Percentiles rank a stretch among this genome's conserved stretches.
Conservation (phyloP, 2,797 vertebrate species). For the Pachyuromys duprasi region DNA sequence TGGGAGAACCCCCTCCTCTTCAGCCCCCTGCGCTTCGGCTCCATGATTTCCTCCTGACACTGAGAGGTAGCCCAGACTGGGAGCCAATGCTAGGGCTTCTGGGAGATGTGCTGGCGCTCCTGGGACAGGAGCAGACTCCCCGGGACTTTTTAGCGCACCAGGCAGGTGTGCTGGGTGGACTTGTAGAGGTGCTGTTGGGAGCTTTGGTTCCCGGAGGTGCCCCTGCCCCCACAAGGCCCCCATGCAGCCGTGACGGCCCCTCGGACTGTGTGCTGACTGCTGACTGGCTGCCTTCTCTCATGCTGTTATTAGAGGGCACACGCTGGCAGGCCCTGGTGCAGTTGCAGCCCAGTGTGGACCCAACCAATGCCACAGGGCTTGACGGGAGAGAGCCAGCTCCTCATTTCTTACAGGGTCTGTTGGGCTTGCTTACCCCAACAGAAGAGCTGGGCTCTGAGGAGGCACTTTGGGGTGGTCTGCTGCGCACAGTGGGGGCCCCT, state of each 20-base stretch:
- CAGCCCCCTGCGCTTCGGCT: slow-evolving; percentile 89
- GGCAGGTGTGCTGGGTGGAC: slow-evolving; percentile 91
- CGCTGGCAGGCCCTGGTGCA: slow-evolving; percentile 93
- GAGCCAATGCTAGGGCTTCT: slow-evolving; percentile 90
- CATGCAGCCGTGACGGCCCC: slow-evolving; percentile 90
- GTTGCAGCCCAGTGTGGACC: slow-evolving; percentile 87
- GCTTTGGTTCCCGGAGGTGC: slow-evolving; percentile 91
- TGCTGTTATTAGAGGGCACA: slow-evolving; percentile 89
- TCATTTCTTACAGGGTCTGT: slow-evolving; percentile 89
- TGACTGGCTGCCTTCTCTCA: slow-evolving; percentile 91
- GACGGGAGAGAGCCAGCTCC: slow-evolving; percentile 70
- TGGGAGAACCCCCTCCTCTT: slow-evolving; percentile 85
- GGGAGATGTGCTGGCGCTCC: slow-evolving; percentile 89
- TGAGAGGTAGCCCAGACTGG: slow-evolving; percentile 93
- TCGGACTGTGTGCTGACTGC: slow-evolving; percentile 90
- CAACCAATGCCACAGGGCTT: slow-evolving; percentile 64
- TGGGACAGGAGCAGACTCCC: slow-evolving; percentile 89
- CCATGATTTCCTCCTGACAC: slow-evolving; percentile 91
- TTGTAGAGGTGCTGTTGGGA: slow-evolving; percentile 91
- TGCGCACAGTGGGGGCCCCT: slow-evolving; percentile 91
- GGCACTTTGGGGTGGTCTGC: slow-evolving; percentile 87
- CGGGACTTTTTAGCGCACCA: slow-evolving; percentile 90
- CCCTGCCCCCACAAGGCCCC: slow-evolving; percentile 89
- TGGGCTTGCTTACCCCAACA: slow-evolving; percentile 85
- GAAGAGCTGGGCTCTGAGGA: slow-evolving; percentile 87